A percentile compares a stretch with the other conserved stretches of the same genome.
Conservation (phyloP, 2,888 invertebrate genomes). For the Hydraecia micacea region DNA sequence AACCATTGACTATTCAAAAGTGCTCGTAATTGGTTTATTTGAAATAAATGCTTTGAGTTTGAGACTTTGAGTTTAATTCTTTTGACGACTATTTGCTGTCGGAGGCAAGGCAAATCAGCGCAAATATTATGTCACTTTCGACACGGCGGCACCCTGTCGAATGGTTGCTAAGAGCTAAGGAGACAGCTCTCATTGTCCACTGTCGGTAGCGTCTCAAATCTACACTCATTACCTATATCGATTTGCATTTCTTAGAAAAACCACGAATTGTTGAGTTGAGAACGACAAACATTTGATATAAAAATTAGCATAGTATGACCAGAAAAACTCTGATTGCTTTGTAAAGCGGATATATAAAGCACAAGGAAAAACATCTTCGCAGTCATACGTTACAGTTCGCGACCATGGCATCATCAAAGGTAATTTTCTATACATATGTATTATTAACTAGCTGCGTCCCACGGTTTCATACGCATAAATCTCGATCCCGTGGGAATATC, state of each 20-base stretch:
- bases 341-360: slow-evolving; percentile 53
- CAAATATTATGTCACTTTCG: background rate
- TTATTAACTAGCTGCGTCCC: no score
- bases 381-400: slow-evolving; percentile 46
- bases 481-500: background rate
- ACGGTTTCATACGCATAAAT: background rate
- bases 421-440: slow-evolving; percentile 27
- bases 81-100: background rate
- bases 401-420: slow-evolving; percentile 58
- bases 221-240: no score
- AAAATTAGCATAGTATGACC: slow-evolving; percentile 13
- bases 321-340: slow-evolving; percentile 11
- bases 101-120: background rate
- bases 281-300: slow-evolving; percentile 9
- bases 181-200: background rate
- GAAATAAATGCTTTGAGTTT: no score
- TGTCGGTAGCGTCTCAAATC: background rate
- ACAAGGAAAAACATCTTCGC: slow-evolving; percentile 16
- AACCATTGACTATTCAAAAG: no score
- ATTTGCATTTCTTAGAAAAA: slow-evolving; percentile 13
- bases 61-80: background rate
- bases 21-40: no score
- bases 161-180: background rate
- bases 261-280: background rate
- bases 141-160: background rate